Base-by-base conservation (phyloP, 2,888 invertebrate genomes). In the Drosophila longiperda region DNA sequence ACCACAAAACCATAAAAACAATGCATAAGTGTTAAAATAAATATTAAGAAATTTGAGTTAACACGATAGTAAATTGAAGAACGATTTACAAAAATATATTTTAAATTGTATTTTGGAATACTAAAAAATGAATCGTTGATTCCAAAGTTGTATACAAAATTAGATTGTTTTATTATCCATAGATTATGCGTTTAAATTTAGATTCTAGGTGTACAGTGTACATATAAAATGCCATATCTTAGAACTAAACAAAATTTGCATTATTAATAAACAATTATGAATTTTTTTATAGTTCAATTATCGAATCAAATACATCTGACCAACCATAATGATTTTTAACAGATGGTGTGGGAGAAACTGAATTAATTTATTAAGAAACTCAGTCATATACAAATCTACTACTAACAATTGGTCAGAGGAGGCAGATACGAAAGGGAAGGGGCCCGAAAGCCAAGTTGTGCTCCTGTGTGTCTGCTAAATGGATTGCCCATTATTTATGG, bases 401-500 rank as follows among this genome's bases (percentile, higher is more conserved):
- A 4, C 45, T 15, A 23, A 54, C 15, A 54, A 7, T 23, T 45
- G 23, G 32, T 20, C 15, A 23, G 29, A 6, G 8, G n/a, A 15
- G 40, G 20, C 4, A 15, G n/a, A 3, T 20, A n/a, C 32, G 7
- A 23, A 15, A 26, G 17, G 38, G 23, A 23, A 8, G 12, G 12
- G 33, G 42, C 7, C 8, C 8, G n/a, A 7, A 20, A 20, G n/a
- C 23, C 17, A 6, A 38, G 29, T 32, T 66, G 66, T 62, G 74
- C 75, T 78, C 61, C 77, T 77, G 72, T 34, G 57, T 57, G 20
- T 54, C 26, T 52, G 63, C 32, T 52, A 57, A 63, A 60, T 63
- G 42, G 53, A 62, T 66, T 68, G 73, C 62, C 54, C 69, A 89
- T 89, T 85, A 89, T 89, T 87, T 87, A 86, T 89, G 85, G 78